Base-by-base conservation (phyloP, 35 echinoderm and acorn worm species). In the Patiria miniata region DNA sequence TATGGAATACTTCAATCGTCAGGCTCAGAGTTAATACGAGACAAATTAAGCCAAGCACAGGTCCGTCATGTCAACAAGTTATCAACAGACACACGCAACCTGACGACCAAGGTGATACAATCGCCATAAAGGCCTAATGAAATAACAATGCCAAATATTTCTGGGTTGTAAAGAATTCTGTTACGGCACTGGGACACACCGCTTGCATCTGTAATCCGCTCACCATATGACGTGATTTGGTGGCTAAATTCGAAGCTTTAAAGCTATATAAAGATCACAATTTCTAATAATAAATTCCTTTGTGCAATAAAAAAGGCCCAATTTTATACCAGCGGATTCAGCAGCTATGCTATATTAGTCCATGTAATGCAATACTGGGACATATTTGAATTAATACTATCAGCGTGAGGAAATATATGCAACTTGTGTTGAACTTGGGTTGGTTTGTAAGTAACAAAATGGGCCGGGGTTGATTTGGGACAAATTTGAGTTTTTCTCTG, bases 61-160 rank as follows among this genome's bases (percentile, higher is more conserved):
- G 34, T 73, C 26, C 26, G 0, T 6, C 1, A 30, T 32, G 34
- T 36, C 65, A 73, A 7, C n/a, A n/a, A 68, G 60, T 68, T 18
- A 73, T 47, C 42, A 47, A n/a, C n/a, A n/a, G n/a, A n/a, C n/a
- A n/a, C n/a, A n/a, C n/a, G n/a, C 42, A 47, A 12, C 42, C 42
- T 6, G 42, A 12, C 42, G 12, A 47, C 42, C 42, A 47, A 73
- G 65, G 65, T 73, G 65, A 14, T 9, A 73, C 65, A 23, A 73
- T 73, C 34, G 29, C 34, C 65, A 73, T 34, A 73, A 73, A 73
- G 34, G 26, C 65, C n/a, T 73, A 73, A 36, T 73, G 10, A 73
- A 73, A 73, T 73, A 73, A 73, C 65, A 73, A 30, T 34, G 23
- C 26, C 26, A 73, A 73, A 73, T 73, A 73, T 73, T 73, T 73